These are phyloP conservation scores for Rana temporaria DNA, from an alignment of 2,113 vertebrate genomes.

Conservation along the genomic window DNA sequence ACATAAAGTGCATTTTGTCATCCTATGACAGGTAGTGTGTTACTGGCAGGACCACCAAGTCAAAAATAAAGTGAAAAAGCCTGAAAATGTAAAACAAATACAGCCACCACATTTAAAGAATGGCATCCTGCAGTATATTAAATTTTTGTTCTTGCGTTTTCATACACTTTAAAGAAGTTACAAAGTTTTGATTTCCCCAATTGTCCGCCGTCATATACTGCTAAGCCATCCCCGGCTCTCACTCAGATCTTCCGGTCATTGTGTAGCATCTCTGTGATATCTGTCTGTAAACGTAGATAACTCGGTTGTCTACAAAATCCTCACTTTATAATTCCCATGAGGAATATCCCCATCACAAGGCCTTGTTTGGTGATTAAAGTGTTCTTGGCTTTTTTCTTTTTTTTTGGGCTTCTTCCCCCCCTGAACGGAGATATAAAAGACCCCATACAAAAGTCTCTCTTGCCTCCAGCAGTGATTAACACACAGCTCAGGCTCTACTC, in stretches of 20 bases:
- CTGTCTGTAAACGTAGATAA: constrained; percentile 35
- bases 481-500: constrained; percentile 9
- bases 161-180: too few species aligned
- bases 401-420: background rate
- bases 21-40: too few species aligned
- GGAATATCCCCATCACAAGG: constrained; percentile 6
- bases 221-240: too few species aligned
- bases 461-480: constrained; percentile 49
- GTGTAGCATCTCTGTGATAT: constrained; percentile 7
- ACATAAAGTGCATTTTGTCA: too few species aligned
- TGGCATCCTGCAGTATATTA: too few species aligned
- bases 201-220: too few species aligned
- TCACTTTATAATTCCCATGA: constrained; percentile 36
- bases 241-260: background rate
- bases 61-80: too few species aligned
- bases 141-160: too few species aligned
- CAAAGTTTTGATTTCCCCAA: too few species aligned
- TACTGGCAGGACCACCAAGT: too few species aligned
- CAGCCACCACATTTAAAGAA: too few species aligned
- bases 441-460: constrained; percentile 30
- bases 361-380: constrained; percentile 33
- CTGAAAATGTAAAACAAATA: too few species aligned
- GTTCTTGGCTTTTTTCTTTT: constrained; percentile 11
- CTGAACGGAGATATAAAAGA: constrained; percentile 2
- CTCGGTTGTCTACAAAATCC: constrained; percentile 37